Evolutionary conservation across 2,888 invertebrate species (phyloP).

Genomic region (Plagodis dolabraria): DNA sequence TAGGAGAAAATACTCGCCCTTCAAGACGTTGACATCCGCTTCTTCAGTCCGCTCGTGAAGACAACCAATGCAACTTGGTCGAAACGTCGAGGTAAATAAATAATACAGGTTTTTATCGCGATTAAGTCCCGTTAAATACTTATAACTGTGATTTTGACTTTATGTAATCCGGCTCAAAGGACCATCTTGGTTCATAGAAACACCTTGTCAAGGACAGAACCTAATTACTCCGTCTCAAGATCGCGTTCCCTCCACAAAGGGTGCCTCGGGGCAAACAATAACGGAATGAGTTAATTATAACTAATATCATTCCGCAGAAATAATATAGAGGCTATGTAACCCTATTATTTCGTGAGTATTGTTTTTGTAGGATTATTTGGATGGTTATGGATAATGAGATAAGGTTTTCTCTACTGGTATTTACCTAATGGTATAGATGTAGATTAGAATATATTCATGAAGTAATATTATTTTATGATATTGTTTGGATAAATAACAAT

Average conservation of each 20-base stretch:
- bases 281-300: conserved; percentile 24
- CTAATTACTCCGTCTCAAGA: conserved; percentile 12
- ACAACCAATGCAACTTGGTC: too few relatives aligned
- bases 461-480: too few relatives aligned
- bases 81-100: too few relatives aligned
- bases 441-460: too few relatives aligned
- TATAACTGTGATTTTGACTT: not conserved
- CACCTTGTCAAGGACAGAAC: conserved; percentile 2
- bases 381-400: not conserved
- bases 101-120: too few relatives aligned
- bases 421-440: not conserved
- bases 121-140: too few relatives aligned
- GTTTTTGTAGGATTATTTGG: conserved; percentile 7
- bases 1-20: too few relatives aligned
- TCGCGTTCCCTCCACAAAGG: conserved; percentile 10
- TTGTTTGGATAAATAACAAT: too few relatives aligned
- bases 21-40: too few relatives aligned
- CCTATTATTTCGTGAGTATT: conserved; percentile 9
- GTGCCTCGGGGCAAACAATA: conserved; percentile 21
- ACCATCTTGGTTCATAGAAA: not conserved
- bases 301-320: conserved; percentile 16
- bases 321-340: conserved; percentile 4
- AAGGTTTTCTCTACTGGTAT: not conserved
- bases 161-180: not conserved
- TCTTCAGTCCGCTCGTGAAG: too few relatives aligned